Conservation (phyloP, 2,888 invertebrate genomes). For the Ernsta delagoae region DNA sequence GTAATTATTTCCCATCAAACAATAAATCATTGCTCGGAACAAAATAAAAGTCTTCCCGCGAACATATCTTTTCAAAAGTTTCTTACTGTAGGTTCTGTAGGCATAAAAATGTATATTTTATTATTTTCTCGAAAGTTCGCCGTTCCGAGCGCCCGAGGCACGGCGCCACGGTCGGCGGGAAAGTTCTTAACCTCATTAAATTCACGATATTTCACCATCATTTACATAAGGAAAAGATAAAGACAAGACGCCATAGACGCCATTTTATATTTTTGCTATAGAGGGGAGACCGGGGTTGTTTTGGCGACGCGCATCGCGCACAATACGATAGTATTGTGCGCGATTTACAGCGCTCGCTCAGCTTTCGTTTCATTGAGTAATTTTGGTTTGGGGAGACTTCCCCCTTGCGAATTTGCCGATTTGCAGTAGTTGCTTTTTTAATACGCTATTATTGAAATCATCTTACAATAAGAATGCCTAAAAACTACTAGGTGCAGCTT, state of each 20-base stretch:
- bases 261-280: constrained; percentile 75
- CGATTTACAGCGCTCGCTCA: constrained; percentile 73
- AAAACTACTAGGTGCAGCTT: too few species aligned
- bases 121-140: constrained; percentile 21
- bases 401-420: constrained; percentile 48
- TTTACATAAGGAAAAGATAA: constrained; percentile 84
- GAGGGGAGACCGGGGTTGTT: constrained; percentile 66
- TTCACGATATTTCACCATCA: constrained; percentile 64
- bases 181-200: constrained; percentile 80
- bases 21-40: background rate
- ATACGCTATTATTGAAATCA: constrained; percentile 38
- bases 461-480: too few species aligned
- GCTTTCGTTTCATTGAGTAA: constrained; percentile 76
- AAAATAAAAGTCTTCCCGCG: constrained; percentile 7
- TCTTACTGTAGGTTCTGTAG: constrained; percentile 14
- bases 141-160: constrained; percentile 25
- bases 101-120: constrained; percentile 30
- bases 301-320: too few species aligned
- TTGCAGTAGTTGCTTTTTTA: constrained; percentile 51
- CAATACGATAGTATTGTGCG: constrained; percentile 66
- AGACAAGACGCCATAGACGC: constrained; percentile 76
- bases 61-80: constrained; percentile 28
- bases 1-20: background rate
- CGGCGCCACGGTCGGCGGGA: constrained; percentile 64
- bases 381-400: constrained; percentile 58